phyloP scores from a whole-genome alignment of 1,140 invertebrate genomes.

The Spodoptera litura region DNA sequence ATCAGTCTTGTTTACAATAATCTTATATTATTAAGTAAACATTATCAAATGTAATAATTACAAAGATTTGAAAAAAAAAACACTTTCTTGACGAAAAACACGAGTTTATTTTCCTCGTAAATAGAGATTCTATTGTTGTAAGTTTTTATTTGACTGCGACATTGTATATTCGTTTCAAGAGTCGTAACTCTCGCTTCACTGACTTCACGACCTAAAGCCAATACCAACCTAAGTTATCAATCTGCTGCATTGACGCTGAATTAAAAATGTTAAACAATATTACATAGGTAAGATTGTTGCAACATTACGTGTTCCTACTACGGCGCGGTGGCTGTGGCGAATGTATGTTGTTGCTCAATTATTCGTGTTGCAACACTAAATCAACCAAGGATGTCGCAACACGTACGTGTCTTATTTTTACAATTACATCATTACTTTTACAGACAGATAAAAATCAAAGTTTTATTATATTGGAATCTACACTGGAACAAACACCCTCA shows the following conservation, averaged over 20 bases:
- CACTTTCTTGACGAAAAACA: too few relatives aligned
- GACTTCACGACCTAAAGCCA: conserved; percentile 11
- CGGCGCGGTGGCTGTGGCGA: conserved; percentile 2
- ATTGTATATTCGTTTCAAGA: not conserved
- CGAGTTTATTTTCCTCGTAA: too few relatives aligned
- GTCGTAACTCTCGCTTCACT: conserved; percentile 27
- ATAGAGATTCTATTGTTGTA: not conserved
- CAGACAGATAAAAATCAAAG: too few relatives aligned
- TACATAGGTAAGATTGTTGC: not conserved
- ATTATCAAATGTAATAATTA: too few relatives aligned
- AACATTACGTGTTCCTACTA: not conserved
- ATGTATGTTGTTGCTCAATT: conserved; percentile 12
- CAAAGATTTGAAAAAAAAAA: too few relatives aligned
- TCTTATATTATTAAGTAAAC: too few relatives aligned
- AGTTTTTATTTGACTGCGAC: conserved; percentile 4
- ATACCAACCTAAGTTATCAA: not conserved
- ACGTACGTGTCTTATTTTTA: not conserved
- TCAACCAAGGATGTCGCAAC: not conserved
- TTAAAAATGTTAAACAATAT: conserved; percentile 18
- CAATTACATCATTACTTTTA: not conserved
- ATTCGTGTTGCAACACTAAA: conserved; percentile 11
- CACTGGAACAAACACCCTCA: too few relatives aligned
- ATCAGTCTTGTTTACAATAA: too few relatives aligned
- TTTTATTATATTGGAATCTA: too few relatives aligned
- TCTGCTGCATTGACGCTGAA: not conserved